These are phyloP conservation scores for Calephelis nemesis DNA, from an alignment of 1,140 invertebrate species.

Conservation along the genomic window DNA sequence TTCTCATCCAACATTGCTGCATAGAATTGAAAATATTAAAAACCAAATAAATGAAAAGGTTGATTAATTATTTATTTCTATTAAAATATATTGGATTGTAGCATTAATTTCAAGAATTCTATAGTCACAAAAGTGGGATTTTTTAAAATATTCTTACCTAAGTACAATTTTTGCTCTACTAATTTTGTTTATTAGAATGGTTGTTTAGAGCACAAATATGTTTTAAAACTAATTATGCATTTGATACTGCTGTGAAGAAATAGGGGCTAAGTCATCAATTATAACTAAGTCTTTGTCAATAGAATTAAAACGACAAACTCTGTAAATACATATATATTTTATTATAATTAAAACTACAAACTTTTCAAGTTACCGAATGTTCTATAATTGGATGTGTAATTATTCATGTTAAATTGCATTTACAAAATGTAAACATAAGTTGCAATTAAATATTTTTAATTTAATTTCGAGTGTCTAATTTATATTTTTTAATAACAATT, in stretches of 20 bases:
- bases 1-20: constrained; percentile 97
- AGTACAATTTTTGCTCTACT: constrained; percentile 1
- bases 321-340: constrained; percentile 11
- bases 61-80: constrained; percentile 19
- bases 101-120: no score
- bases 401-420: constrained; percentile 1
- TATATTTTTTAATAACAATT: not conserved
- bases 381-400: constrained; percentile 3
- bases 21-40: constrained; percentile 90
- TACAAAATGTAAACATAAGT: constrained; percentile 1
- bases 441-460: constrained; percentile 9
- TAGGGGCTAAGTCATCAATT: not conserved
- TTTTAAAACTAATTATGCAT: not conserved
- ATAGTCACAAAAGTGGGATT: no score
- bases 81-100: not conserved
- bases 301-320: constrained; percentile 4
- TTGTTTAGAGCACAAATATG: not conserved
- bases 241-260: not conserved
- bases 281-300: not conserved
- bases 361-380: constrained; percentile 5
- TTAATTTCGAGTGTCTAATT: not conserved
- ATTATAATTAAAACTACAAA: not conserved
- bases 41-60: constrained; percentile 67
- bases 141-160: not conserved
- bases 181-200: not conserved